Conservation (phyloP, 2,797 vertebrate species). For the Cheirogaleus major region DNA sequence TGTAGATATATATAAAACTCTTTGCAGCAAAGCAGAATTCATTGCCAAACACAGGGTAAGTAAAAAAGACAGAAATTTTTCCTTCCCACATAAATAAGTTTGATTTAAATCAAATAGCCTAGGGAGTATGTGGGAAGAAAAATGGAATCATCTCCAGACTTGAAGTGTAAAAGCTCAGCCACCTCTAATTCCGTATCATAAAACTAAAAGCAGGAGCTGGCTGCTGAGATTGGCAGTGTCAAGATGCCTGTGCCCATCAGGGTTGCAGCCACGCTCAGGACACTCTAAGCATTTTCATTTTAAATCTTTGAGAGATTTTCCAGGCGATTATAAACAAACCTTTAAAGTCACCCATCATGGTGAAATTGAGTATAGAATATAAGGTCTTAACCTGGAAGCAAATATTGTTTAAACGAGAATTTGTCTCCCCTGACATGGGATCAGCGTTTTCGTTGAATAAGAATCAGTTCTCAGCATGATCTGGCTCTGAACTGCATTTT, state of each 20-base stretch:
- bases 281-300: slow-evolving; percentile 42
- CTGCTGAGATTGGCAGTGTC: not conserved
- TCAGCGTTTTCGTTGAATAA: slow-evolving; percentile 15
- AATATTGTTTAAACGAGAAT: slow-evolving; percentile 68
- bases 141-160: slow-evolving; percentile 58
- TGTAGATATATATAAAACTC: slow-evolving; percentile 34
- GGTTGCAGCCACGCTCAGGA: not conserved
- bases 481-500: slow-evolving; percentile 51
- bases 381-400: slow-evolving; percentile 53
- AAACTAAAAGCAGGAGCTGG: slow-evolving; percentile 32
- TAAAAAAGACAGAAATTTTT: slow-evolving; percentile 53
- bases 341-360: not conserved
- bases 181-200: slow-evolving; percentile 30
- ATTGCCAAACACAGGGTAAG: slow-evolving; percentile 57
- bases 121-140: slow-evolving; percentile 46
- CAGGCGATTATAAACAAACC: slow-evolving; percentile 54
- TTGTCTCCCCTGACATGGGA: not conserved
- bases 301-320: slow-evolving; percentile 37
- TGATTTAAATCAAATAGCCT: slow-evolving; percentile 71
- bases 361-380: slow-evolving; percentile 53
- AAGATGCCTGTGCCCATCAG: not conserved
- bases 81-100: slow-evolving; percentile 67
- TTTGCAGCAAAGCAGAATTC: slow-evolving; percentile 45
- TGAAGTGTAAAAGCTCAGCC: slow-evolving; percentile 31
- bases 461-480: slow-evolving; percentile 58